These are phyloP conservation scores for Lepidurus apus DNA, from an alignment of 1,140 invertebrate genomes.

Conservation along the genomic window DNA sequence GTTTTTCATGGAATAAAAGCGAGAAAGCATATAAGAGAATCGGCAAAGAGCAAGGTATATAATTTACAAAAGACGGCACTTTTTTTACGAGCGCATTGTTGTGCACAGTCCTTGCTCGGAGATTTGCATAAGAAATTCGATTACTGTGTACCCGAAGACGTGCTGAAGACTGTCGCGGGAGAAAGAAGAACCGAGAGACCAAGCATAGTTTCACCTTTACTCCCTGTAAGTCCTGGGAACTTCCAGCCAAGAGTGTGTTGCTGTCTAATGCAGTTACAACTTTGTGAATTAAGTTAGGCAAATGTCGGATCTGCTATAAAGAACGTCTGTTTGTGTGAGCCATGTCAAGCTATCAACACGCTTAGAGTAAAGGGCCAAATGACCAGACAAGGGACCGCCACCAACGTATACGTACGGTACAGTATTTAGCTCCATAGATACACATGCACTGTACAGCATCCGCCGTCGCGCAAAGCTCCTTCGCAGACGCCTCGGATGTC, in stretches of 20 bases:
- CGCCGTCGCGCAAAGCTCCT: too few relatives aligned
- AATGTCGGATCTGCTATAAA: not conserved
- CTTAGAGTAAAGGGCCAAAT: not conserved
- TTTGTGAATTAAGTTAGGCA: not conserved
- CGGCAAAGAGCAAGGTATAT: too few relatives aligned
- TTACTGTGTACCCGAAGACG: not conserved
- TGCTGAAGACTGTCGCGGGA: not conserved
- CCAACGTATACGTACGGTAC: not conserved
- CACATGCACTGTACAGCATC: too few relatives aligned
- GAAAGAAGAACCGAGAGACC: not conserved
- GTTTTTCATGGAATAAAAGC: too few relatives aligned
- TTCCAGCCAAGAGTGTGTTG: not conserved
- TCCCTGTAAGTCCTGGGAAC: not conserved
- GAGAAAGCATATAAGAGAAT: too few relatives aligned
- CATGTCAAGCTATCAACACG: not conserved
- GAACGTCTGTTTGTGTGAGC: not conserved
- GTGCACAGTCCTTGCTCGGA: not conserved
- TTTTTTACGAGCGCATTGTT: not conserved
- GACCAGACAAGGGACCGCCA: not conserved
- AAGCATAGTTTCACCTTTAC: too few relatives aligned
- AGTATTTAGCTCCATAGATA: not conserved
- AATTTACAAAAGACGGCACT: not conserved
- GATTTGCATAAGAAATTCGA: constrained; percentile 19
- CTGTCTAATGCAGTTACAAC: constrained; percentile 8
- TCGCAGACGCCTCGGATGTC: too few relatives aligned